phyloP scores from a whole-genome alignment of 2,113 vertebrate genomes.

The Oreotrochilus melanogaster region DNA sequence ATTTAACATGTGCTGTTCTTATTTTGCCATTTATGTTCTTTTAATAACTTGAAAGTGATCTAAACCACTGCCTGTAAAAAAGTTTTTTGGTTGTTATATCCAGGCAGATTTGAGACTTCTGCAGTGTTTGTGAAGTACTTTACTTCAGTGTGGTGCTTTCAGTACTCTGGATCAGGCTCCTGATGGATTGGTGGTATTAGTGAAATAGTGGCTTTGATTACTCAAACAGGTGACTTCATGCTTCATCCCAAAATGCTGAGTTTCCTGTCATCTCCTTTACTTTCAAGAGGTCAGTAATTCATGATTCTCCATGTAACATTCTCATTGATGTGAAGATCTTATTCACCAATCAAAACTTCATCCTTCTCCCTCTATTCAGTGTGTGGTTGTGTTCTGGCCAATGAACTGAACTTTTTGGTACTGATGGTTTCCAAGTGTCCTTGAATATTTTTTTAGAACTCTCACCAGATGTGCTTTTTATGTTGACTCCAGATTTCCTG shows the following conservation, averaged over 20 bases:
- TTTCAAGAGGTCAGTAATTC: not conserved
- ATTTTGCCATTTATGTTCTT: not conserved
- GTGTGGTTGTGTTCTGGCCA: fast-evolving
- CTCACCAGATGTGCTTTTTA: not conserved
- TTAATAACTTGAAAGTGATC: not conserved
- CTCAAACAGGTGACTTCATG: not conserved
- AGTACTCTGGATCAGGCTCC: not conserved
- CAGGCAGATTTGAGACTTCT: not conserved
- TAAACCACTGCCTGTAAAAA: not conserved
- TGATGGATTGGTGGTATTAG: not conserved
- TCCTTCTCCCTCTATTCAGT: not conserved
- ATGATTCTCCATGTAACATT: not conserved
- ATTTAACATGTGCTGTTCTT: not conserved
- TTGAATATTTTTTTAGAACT: not conserved
- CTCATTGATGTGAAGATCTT: not conserved
- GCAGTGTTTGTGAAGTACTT: not conserved
- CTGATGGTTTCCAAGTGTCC: not conserved
- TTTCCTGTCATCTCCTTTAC: not conserved
- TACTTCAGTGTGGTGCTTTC: fast-evolving
- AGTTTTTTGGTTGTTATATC: not conserved
- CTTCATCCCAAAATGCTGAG: not conserved
- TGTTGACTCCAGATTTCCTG: not conserved
- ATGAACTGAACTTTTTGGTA: not conserved
- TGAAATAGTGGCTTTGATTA: not conserved
- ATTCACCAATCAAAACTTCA: not conserved